A percentile compares a stretch with the other conserved stretches of the same genome.
Evolutionary conservation across 2,888 invertebrate genomes (phyloP).

Genomic region (Drosophila neonasuta): DNA sequence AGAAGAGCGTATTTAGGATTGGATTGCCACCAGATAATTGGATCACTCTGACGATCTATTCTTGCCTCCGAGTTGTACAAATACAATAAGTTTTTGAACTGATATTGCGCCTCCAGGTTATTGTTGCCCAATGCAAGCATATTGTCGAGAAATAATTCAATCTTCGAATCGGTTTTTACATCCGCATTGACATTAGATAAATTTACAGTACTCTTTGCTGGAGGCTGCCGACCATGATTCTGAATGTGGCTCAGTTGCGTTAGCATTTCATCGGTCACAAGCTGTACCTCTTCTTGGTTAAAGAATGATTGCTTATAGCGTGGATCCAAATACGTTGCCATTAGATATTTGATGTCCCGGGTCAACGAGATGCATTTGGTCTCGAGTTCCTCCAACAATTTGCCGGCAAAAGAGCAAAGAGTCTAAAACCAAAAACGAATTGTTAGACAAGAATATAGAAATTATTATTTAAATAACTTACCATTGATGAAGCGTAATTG

Average conservation of each 20-base stretch:
- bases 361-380: constrained; percentile 39
- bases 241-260: constrained; percentile 22
- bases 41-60: constrained; percentile 58
- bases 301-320: constrained; percentile 63
- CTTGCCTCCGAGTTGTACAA: constrained; percentile 59
- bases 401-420: constrained; percentile 55
- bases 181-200: constrained; percentile 1
- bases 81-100: constrained; percentile 56
- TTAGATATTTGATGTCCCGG: constrained; percentile 51
- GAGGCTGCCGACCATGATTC: constrained; percentile 26
- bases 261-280: constrained; percentile 55
- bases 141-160: constrained; percentile 58
- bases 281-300: constrained; percentile 53
- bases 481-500: constrained; percentile 61
- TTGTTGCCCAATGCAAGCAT: constrained; percentile 41
- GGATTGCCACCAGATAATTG: constrained; percentile 54
- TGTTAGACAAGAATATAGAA: background rate
- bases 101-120: constrained; percentile 32
- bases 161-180: constrained; percentile 54
- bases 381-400: constrained; percentile 58
- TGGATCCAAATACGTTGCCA: constrained; percentile 64
- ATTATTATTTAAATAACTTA: constrained; percentile 2
- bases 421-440: constrained; percentile 26
- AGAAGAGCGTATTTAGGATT: constrained; percentile 51
- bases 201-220: constrained; percentile 30